Evolutionary conservation across 2,888 invertebrate genomes (phyloP), one percentile per base, ranked within the genome.

Genomic region (Pharmacophagus antenor): DNA sequence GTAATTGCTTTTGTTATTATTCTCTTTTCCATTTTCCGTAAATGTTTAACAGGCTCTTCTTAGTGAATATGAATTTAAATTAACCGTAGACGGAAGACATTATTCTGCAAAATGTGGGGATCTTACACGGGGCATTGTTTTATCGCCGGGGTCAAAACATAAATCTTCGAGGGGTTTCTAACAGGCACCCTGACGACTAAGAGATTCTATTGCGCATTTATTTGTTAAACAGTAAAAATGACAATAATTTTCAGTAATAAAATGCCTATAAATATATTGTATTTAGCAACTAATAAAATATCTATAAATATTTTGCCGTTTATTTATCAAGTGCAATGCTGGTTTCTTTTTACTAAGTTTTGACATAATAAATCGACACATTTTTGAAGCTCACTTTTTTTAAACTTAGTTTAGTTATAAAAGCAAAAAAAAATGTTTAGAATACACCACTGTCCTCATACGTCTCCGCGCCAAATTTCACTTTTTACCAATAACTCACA

Each of bases 101-200:
- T 62, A 59, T 50, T 50, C 61, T 56, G 65, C 64, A 63, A 72
- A 70, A 71, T 67, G 67, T 63, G 66, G 66, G 66, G 67, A 67
- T 65, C 65, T 64, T 62, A 62, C 63, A 65, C 64, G 70, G 79
- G 81, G 82, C 81, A 81, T 84, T 79, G 83, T 83, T 85, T 81
- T 84, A 85, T 82, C 69, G 74, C 70, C 62, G 67, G 80, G 85
- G 82, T 76, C 79, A 72, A 70, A 62, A 63, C 78, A 85, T 88
- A 87, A 88, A 88, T 88, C 85, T 81, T 65, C 56, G 56, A 70
- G 70, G 70, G 72, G 69, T 79, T 79, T 75, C 77, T 74, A 73
- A 69, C 62, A 67, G 68, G 71, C 69, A 70, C 65, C 71, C 72
- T 73, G 74, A 71, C 71, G 73, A 73, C 69, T 71, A 68, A 71